Evolutionary conservation across 2,888 invertebrate genomes (phyloP).

Genomic region (Meta bourneti): DNA sequence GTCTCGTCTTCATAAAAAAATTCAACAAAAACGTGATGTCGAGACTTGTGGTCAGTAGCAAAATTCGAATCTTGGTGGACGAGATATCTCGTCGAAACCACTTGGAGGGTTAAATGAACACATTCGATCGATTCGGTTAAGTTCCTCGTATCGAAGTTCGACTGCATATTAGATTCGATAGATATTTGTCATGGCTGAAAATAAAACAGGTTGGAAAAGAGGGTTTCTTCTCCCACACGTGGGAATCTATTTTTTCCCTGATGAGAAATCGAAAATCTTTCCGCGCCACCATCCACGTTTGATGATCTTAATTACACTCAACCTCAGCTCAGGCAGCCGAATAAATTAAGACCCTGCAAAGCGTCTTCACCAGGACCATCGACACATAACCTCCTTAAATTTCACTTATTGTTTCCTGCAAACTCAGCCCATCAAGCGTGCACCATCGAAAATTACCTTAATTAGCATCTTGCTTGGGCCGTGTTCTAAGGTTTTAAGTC

Average conservation of each 20-base stretch:
- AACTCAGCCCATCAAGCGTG: constrained; percentile 67
- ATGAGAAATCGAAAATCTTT: neutral
- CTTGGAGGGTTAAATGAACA: too few relatives aligned
- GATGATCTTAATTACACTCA: constrained; percentile 68
- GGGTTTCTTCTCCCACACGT: neutral
- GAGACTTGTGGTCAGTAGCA: too few relatives aligned
- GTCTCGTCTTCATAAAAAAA: too few relatives aligned
- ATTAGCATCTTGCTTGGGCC: constrained; percentile 55
- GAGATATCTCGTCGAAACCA: too few relatives aligned
- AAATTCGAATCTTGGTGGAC: too few relatives aligned
- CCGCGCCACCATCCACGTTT: constrained; percentile 8
- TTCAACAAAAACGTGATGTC: too few relatives aligned
- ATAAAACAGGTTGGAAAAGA: too few relatives aligned
- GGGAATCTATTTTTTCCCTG: neutral
- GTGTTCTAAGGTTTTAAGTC: constrained; percentile 59
- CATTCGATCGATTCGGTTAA: too few relatives aligned
- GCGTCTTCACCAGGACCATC: constrained; percentile 29
- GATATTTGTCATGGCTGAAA: too few relatives aligned
- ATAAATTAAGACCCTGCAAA: constrained; percentile 57
- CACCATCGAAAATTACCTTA: constrained; percentile 65
- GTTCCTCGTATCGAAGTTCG: too few relatives aligned
- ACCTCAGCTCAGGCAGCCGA: constrained; percentile 57
- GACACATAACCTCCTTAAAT: constrained; percentile 68
- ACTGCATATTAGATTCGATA: too few relatives aligned
- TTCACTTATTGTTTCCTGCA: constrained; percentile 73